Conservation (phyloP, 1,140 invertebrate genomes). For the Apis laboriosa region DNA sequence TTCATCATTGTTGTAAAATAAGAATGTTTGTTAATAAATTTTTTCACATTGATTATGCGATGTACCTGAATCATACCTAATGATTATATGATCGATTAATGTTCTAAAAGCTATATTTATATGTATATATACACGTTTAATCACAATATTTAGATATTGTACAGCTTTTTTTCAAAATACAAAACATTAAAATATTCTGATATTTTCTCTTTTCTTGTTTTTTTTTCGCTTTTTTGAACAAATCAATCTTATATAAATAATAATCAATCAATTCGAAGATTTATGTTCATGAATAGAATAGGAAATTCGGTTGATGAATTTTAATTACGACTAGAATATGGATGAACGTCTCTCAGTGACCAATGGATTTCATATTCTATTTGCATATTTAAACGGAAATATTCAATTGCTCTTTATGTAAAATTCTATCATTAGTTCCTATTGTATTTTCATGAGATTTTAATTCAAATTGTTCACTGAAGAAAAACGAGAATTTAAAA, state of each 20-base stretch:
- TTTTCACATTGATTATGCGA: slow-evolving; percentile 39
- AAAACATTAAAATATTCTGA: neutral
- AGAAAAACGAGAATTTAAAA: neutral
- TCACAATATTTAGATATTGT: neutral
- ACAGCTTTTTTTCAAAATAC: neutral
- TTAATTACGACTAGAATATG: slow-evolving; percentile 51
- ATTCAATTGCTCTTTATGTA: slow-evolving; percentile 12
- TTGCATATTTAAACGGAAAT: slow-evolving; percentile 10
- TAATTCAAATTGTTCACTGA: neutral
- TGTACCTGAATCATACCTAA: neutral
- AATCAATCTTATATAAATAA: neutral
- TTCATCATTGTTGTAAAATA: slow-evolving; percentile 32
- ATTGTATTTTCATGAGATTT: slow-evolving; percentile 9
- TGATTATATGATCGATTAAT: neutral
- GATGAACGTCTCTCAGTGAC: slow-evolving; percentile 32
- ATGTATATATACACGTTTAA: neutral
- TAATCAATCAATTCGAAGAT: neutral
- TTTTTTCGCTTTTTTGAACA: neutral
- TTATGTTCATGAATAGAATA: neutral
- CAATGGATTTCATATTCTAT: slow-evolving; percentile 46
- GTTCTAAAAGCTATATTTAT: neutral
- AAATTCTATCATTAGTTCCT: neutral
- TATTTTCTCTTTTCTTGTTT: neutral
- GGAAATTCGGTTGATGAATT: slow-evolving; percentile 22
- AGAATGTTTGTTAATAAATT: slow-evolving; percentile 36